These are phyloP conservation scores for Corapipo altera DNA, from an alignment of 2,113 vertebrate genomes.

Conservation along the genomic window DNA sequence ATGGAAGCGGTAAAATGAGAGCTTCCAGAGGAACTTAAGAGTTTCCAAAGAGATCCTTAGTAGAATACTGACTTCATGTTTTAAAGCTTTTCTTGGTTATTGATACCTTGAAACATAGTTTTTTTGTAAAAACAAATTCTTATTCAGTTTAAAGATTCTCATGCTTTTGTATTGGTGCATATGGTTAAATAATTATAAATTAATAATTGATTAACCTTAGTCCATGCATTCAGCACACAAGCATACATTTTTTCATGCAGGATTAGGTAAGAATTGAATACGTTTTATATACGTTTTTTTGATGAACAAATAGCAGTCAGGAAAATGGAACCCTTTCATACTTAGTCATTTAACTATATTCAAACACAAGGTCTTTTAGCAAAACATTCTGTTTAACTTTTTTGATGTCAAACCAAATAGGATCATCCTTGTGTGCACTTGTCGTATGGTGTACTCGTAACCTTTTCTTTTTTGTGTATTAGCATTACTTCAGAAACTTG, in stretches of 20 bases:
- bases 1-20: background rate
- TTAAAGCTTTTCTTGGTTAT: background rate
- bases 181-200: background rate
- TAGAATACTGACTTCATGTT: background rate
- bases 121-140: background rate
- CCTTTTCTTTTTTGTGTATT: background rate
- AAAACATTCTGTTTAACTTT: background rate
- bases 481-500: background rate
- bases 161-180: background rate
- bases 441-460: background rate
- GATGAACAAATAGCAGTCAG: background rate
- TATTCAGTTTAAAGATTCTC: background rate
- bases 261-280: background rate
- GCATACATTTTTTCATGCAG: background rate
- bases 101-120: background rate
- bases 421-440: background rate
- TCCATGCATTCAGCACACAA: background rate
- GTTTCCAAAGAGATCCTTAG: background rate
- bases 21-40: background rate
- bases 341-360: background rate
- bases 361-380: background rate
- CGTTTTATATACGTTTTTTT: background rate
- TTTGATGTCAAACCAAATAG: background rate
- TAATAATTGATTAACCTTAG: background rate
- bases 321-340: background rate